Percentiles rank a stretch among this genome's conserved stretches.
Conservation (phyloP, 2,113 vertebrate genomes). For the Narcine bancroftii region DNA sequence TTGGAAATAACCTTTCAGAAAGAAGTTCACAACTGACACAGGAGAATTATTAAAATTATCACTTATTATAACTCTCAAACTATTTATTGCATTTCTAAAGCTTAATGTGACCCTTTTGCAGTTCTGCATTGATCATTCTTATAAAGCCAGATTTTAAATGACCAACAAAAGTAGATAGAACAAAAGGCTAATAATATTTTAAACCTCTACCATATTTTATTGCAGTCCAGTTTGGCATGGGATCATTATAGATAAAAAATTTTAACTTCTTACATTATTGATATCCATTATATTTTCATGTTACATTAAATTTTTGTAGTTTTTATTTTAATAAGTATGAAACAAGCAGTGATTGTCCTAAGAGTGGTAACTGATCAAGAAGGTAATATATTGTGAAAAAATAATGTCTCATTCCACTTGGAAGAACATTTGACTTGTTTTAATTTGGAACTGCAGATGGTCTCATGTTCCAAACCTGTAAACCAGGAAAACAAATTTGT, state of each 20-base stretch:
- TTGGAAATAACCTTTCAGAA: background rate
- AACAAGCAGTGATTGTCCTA: background rate
- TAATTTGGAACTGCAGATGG: background rate
- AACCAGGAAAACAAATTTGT: background rate
- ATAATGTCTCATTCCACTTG: background rate
- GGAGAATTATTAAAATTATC: background rate
- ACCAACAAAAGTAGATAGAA: background rate
- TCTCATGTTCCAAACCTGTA: background rate
- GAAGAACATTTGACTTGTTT: background rate
- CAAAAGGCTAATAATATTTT: background rate
- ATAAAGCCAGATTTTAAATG: background rate
- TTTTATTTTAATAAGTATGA: background rate
- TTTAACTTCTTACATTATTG: background rate
- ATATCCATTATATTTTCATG: background rate
- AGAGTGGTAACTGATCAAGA: slow-evolving; percentile 12
- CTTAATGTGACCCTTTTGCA: background rate
- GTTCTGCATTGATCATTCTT: background rate
- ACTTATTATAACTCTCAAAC: background rate
- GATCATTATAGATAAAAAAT: background rate
- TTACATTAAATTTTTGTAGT: background rate
- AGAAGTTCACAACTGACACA: background rate
- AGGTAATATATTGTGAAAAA: background rate
- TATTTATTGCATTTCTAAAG: slow-evolving; percentile 8
- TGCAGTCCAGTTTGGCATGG: background rate
- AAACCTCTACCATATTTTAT: background rate